These are phyloP conservation scores for Drosophila subsilvestris DNA, from an alignment of 2,888 invertebrate species.

Conservation along the genomic window DNA sequence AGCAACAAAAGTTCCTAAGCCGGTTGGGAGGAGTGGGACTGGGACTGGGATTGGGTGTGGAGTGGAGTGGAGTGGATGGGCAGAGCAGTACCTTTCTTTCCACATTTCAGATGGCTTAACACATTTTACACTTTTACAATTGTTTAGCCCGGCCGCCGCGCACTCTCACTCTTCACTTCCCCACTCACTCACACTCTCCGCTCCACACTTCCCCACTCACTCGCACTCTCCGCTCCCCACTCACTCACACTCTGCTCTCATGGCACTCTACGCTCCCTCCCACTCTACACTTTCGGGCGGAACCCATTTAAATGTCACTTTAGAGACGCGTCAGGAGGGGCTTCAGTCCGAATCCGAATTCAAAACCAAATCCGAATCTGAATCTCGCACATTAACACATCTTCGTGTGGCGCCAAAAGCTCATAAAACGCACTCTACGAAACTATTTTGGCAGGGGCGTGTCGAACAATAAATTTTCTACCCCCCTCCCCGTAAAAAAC, in stretches of 20 bases:
- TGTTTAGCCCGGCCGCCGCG: slow-evolving; percentile 54
- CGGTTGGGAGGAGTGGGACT: slow-evolving; percentile 8
- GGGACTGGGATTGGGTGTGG: slow-evolving; percentile 6
- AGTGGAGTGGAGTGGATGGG: slow-evolving; percentile 1
- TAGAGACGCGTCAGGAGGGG: slow-evolving; percentile 43
- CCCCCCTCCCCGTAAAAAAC: slow-evolving; percentile 1
- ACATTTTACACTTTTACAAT: slow-evolving; percentile 79
- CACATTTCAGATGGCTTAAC: slow-evolving; percentile 77
- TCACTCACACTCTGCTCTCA: slow-evolving; percentile 4
- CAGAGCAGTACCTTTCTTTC: slow-evolving; percentile 26
- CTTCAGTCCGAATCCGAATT: slow-evolving; percentile 42
- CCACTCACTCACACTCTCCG: slow-evolving; percentile 4
- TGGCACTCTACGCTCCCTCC: background rate
- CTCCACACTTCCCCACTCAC: slow-evolving; percentile 5
- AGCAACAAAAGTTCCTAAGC: slow-evolving; percentile 73
- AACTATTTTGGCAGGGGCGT: slow-evolving; percentile 71
- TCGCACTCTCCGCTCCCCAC: slow-evolving; percentile 1
- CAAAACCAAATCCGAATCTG: slow-evolving; percentile 29
- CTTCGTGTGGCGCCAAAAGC: slow-evolving; percentile 34
- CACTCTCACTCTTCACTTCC: slow-evolving; percentile 3
- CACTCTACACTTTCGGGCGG: slow-evolving; percentile 59
- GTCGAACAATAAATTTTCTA: slow-evolving; percentile 67
- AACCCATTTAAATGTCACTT: slow-evolving; percentile 38
- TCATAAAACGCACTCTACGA: slow-evolving; percentile 71
- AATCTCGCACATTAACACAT: slow-evolving; percentile 77